Base-by-base conservation (phyloP, 30 jellyfish, hydroid and myxozoan genomes). In the Turritopsis dohrnii region DNA sequence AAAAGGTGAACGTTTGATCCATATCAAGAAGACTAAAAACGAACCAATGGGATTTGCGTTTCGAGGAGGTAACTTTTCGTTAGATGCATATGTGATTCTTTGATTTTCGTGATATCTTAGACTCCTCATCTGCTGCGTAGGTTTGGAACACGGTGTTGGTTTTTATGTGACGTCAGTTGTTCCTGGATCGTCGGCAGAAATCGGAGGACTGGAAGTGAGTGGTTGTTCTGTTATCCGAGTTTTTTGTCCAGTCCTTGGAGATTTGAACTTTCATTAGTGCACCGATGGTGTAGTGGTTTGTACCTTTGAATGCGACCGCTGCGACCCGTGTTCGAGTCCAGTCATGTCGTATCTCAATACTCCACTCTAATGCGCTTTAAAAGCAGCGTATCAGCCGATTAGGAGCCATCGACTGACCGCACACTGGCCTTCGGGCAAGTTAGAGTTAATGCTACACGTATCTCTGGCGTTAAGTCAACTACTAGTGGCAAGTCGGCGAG, bases 161-260 rank as follows among this genome's bases (percentile, higher is more conserved):
- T 83, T 94, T 27, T 88, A 79, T 81, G 99, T 94, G 60, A 88
- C 99, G n/a, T 71, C 96, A 30, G 85, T 94, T 20, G 75, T 74
- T 9, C 90, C 86, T 7, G 96, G 96, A 8, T 94, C 99, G 5
- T 90, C 99, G 20, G 99, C 99, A 1, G 92, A 88, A 81, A 88
- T 72, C 17, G 85, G 96, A 16, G 99, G 99, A 20, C 87, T 94
- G n/a, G 87, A 87, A 84, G 99, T 82, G 82, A 28, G 88, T 65
- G 9, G 60, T 41, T 41, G 5, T 41, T 13, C 60, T 13, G 13
- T 41, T 41, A 66, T 74, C 27, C 16, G 16, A 24, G 18, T 72
- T 16, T 72, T 72, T 72, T 72, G 27, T 72, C 24, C 27, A 28
- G 27, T 16, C n/a, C n/a, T n/a, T n/a, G n/a, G n/a, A n/a, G n/a